phyloP scores from a whole-genome alignment of 2,113 vertebrate species.

The Marmota monax region DNA sequence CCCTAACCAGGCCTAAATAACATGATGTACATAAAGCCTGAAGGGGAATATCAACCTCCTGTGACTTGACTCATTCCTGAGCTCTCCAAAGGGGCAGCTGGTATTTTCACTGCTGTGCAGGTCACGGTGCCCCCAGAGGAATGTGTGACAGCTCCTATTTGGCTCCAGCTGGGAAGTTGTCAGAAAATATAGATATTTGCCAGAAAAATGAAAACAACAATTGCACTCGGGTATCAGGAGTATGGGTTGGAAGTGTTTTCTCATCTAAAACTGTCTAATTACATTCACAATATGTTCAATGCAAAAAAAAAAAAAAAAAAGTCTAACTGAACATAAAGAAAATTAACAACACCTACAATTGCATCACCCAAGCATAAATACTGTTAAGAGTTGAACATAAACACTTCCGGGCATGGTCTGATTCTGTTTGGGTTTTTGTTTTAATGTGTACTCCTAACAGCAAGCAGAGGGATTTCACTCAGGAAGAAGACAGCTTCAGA shows the following conservation, averaged over 20 bases:
- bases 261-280: conserved; percentile 62
- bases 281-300: conserved; percentile 57
- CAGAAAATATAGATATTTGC: conserved; percentile 51
- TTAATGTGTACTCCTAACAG: neutral
- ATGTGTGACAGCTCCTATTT: conserved; percentile 33
- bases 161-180: conserved; percentile 45
- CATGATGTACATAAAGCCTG: neutral
- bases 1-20: neutral
- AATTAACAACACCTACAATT: conserved; percentile 26
- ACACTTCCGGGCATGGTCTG: neutral
- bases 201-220: conserved; percentile 66
- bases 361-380: conserved; percentile 33
- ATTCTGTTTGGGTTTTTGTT: neutral
- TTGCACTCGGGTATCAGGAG: neutral
- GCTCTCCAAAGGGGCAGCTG: neutral
- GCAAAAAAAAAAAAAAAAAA: conserved; percentile 63
- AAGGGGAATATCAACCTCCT: neutral
- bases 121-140: neutral
- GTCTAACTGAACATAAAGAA: conserved; percentile 57
- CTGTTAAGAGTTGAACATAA: conserved; percentile 31
- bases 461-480: neutral
- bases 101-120: neutral
- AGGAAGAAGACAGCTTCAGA: conserved; percentile 11
- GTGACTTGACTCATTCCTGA: neutral
- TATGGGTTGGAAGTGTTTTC: conserved; percentile 46